Base-by-base conservation (phyloP, 2,888 invertebrate species). In the Dicranocentrus wangi region DNA sequence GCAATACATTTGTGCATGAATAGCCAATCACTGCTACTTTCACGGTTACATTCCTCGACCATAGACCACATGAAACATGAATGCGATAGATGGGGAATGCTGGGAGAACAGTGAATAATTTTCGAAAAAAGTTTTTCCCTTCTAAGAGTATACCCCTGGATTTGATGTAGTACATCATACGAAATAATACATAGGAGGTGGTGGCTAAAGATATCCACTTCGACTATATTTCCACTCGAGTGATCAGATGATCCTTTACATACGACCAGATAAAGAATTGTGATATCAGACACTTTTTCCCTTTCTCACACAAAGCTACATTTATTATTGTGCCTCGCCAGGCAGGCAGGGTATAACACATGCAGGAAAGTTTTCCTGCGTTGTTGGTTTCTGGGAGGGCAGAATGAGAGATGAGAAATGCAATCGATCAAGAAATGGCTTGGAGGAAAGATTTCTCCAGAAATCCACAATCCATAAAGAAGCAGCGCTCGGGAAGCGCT, bases 391-490 rank as follows among this genome's bases (percentile, higher is more conserved):
- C 5, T 10, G 23, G 8, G 25, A 53, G 55, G 47, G 66, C 28
- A 58, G 68, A 60, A 76, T 76, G 76, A 61, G 70, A 70, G 77
- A 77, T 77, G 69, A 69, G 69, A 69, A 69, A 77, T 70, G 63
- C 70, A 77, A 77, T 77, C 77, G 77, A 77, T 77, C 69, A 70
- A 77, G 77, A 77, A 63, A 77, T 77, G 39, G 77, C 77, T 77
- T 53, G 61, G 60, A 77, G 77, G 28, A 17, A n/a, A 61, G 28
- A 61, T 25, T 19, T 66, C 43, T 60, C 51, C 32, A 75, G 58
- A 68, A 68, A 76, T 68, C 43, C 58, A 76, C 60, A 75, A 60
- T 66, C 47, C 66, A 60, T 76, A 76, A 51, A 27, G 43, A 55
- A 68, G 32, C 47, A 76, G 15, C n/a, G n/a, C n/a, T n/a, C 28